These are phyloP conservation scores for Leptatherina wallacei DNA, from an alignment of 2,797 vertebrate genomes.

Conservation along the genomic window DNA sequence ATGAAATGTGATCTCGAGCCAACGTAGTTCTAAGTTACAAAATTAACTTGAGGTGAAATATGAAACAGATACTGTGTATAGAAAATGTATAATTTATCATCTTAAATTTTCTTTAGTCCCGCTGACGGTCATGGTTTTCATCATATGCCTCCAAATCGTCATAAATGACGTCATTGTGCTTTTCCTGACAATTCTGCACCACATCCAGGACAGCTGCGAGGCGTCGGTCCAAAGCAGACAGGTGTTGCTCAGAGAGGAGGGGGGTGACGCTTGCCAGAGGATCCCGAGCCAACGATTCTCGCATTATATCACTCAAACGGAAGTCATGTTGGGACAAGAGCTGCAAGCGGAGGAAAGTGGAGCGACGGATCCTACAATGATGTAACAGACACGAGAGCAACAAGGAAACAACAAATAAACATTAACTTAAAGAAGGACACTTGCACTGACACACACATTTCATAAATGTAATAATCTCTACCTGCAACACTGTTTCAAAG, in stretches of 20 bases:
- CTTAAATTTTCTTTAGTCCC: neutral
- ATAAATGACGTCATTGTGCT: constrained; percentile 58
- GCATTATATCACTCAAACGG: constrained; percentile 89
- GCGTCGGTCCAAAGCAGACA: constrained; percentile 90
- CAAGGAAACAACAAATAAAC: no score
- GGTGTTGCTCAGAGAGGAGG: constrained; percentile 86
- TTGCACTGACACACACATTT: no score
- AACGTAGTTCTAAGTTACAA: neutral
- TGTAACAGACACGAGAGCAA: accelerated
- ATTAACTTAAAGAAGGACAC: no score
- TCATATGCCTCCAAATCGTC: constrained; percentile 57
- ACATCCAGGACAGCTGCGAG: constrained; percentile 84
- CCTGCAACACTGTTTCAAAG: constrained; percentile 94
- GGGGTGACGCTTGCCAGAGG: constrained; percentile 80
- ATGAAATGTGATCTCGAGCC: neutral
- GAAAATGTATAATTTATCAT: constrained; percentile 14
- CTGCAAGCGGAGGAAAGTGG: constrained; percentile 88
- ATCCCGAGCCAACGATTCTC: constrained; percentile 87
- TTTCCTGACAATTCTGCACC: constrained; percentile 80
- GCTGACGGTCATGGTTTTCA: constrained; percentile 1
- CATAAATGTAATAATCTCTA: constrained; percentile 56
- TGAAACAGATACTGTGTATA: neutral
- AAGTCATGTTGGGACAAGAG: constrained; percentile 87
- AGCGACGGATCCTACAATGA: constrained; percentile 86
- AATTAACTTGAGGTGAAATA: neutral